These are phyloP conservation scores for Zaprionus lineosus DNA, from an alignment of 2,888 invertebrate genomes.

Conservation along the genomic window DNA sequence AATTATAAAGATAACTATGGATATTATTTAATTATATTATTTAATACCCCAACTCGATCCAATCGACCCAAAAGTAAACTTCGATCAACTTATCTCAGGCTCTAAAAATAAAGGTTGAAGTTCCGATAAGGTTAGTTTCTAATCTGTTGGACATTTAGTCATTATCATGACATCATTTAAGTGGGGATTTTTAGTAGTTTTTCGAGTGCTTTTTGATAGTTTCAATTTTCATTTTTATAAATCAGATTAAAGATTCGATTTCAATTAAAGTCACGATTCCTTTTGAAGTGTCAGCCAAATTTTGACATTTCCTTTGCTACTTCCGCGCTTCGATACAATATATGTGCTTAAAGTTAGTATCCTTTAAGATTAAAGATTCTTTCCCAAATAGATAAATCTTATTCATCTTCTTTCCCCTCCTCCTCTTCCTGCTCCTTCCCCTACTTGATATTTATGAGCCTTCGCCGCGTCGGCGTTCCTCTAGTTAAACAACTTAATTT, in stretches of 20 bases:
- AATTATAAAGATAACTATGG: no score
- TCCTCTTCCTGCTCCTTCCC: not conserved
- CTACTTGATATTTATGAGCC: conserved; percentile 28
- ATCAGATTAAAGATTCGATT: no score
- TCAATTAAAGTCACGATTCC: no score
- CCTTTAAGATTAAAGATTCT: no score
- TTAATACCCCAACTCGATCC: no score
- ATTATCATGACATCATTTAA: conserved; percentile 18
- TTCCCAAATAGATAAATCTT: not conserved
- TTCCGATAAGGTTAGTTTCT: conserved; percentile 26
- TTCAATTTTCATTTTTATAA: no score
- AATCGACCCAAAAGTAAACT: no score
- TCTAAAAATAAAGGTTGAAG: not conserved
- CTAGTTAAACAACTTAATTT: conserved; percentile 56
- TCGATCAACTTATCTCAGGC: not conserved
- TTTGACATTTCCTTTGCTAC: no score
- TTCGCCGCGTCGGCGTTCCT: conserved; percentile 12
- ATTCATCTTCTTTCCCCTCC: not conserved
- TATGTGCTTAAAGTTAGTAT: no score
- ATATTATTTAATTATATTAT: no score
- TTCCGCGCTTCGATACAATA: no score
- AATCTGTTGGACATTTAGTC: conserved; percentile 5
- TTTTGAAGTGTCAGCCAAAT: no score
- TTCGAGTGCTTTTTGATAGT: not conserved
- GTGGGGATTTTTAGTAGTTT: not conserved